phyloP scores from a whole-genome alignment of 2,797 vertebrate genomes.

The Pantherophis vulpinus region DNA sequence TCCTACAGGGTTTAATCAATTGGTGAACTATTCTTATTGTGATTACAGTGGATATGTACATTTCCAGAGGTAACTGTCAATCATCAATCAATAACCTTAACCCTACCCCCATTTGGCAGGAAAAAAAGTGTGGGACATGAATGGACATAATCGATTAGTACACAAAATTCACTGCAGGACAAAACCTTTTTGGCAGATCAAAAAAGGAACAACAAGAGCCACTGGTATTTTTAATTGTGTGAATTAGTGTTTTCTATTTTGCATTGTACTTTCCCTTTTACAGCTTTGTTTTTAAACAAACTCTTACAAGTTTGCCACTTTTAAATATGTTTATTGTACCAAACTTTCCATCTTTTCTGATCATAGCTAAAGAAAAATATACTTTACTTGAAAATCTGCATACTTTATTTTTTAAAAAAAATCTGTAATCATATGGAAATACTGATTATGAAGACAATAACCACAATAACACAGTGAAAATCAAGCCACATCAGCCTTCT shows the following conservation, averaged over 20 bases:
- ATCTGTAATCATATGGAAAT: not conserved
- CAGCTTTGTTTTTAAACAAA: not conserved
- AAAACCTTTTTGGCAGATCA: not conserved
- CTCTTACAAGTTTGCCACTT: not conserved
- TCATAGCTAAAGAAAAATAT: not conserved
- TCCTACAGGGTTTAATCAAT: not conserved
- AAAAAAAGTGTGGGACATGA: not conserved
- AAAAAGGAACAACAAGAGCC: not conserved
- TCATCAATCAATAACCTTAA: not conserved
- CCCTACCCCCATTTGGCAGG: not conserved
- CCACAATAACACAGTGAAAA: not conserved
- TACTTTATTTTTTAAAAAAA: not conserved
- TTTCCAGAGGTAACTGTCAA: not conserved
- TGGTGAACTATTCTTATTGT: not conserved
- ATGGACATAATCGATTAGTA: not conserved
- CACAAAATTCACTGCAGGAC: not conserved
- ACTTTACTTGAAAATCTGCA: not conserved
- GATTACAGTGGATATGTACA: not conserved
- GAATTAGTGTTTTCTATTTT: not conserved
- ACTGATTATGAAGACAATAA: not conserved
- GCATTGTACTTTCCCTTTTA: not conserved
- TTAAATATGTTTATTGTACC: not conserved
- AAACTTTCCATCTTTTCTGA: not conserved
- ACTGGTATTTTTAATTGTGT: not conserved
- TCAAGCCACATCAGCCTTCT: not conserved